Conservation (phyloP, 2,797 vertebrate species). For the Helarctos malayanus region DNA sequence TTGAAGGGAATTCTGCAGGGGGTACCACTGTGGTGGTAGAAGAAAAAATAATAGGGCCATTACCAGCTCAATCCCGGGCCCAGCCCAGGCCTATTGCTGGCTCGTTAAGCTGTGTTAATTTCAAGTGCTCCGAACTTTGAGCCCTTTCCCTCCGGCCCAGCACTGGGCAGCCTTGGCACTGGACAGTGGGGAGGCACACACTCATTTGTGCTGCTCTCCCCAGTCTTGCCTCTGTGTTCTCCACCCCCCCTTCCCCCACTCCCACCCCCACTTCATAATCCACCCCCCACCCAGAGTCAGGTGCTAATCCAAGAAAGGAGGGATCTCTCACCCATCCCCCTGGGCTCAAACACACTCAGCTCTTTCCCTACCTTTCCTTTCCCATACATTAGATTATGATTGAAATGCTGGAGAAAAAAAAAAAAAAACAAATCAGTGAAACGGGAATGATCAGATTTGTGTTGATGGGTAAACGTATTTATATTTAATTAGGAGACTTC, state of each 20-base stretch:
- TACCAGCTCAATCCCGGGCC: slow-evolving; percentile 77
- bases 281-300: slow-evolving; percentile 59
- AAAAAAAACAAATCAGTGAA: slow-evolving; percentile 46
- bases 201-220: background rate
- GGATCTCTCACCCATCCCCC: slow-evolving; percentile 84
- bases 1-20: slow-evolving; percentile 72
- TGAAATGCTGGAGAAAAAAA: slow-evolving; percentile 69
- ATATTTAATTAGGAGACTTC: slow-evolving; percentile 80
- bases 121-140: slow-evolving; percentile 77
- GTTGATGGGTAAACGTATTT: slow-evolving; percentile 79
- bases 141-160: slow-evolving; percentile 78
- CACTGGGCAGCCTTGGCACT: slow-evolving; percentile 81
- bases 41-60: slow-evolving; percentile 72
- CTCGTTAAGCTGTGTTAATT: slow-evolving; percentile 81
- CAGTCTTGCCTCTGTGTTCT: background rate
- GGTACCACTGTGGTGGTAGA: slow-evolving; percentile 65
- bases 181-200: slow-evolving; percentile 69
- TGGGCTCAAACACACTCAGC: slow-evolving; percentile 78
- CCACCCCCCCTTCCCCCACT: no score
- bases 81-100: slow-evolving; percentile 79
- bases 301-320: slow-evolving; percentile 84
- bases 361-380: slow-evolving; percentile 84
- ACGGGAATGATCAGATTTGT: slow-evolving; percentile 80
- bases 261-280: background rate
- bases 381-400: slow-evolving; percentile 81